These are phyloP conservation scores for Stomatorhinus walkeri DNA, from an alignment of 2,797 vertebrate species.

Conservation along the genomic window DNA sequence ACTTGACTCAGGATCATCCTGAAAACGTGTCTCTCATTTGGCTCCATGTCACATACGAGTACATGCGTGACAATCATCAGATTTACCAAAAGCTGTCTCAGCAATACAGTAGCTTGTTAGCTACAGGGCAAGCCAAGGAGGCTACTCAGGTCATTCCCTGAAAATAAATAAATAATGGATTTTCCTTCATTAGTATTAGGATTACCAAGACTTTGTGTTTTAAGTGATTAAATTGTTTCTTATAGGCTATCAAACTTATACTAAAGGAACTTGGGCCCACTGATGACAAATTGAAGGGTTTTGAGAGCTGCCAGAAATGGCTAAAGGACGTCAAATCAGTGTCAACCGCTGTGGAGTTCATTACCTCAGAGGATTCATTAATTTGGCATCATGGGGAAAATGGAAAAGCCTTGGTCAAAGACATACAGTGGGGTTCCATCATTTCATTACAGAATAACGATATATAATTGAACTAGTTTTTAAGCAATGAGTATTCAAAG, in stretches of 20 bases:
- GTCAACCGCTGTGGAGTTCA: constrained; percentile 22
- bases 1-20: constrained; percentile 25
- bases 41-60: constrained; percentile 28
- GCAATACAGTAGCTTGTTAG: constrained; percentile 9
- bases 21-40: constrained; percentile 27
- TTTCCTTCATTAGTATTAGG: neutral
- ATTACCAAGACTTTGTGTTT: neutral
- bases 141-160: constrained; percentile 1
- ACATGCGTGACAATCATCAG: constrained; percentile 33
- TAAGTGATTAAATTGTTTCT: neutral
- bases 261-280: constrained; percentile 28
- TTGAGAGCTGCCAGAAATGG: constrained; percentile 29
- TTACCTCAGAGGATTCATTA: constrained; percentile 27
- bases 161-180: neutral
- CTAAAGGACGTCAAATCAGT: constrained; percentile 30
- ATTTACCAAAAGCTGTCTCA: constrained; percentile 21
- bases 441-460: neutral
- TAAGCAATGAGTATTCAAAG: neutral
- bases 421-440: constrained; percentile 18
- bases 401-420: neutral
- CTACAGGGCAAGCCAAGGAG: constrained; percentile 21
- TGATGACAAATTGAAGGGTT: constrained; percentile 22
- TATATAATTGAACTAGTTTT: neutral
- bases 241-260: constrained; percentile 20
- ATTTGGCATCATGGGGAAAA: constrained; percentile 20